Percentiles rank a stretch among this genome's conserved stretches.
Conservation (phyloP, 2,113 vertebrate species). For the Martes martes region DNA sequence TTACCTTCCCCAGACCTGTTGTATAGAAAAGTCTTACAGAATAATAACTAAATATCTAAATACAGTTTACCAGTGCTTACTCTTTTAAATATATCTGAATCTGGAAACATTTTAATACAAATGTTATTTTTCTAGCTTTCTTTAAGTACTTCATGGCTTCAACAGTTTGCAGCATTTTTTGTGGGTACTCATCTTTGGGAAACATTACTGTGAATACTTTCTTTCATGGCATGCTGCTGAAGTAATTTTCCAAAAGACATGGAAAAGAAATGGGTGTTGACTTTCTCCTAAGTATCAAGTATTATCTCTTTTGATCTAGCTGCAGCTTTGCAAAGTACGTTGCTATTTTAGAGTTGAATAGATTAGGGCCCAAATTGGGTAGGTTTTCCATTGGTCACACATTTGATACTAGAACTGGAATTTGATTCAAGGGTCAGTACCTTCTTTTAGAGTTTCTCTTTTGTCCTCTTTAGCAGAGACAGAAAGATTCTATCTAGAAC, state of each 20-base stretch:
- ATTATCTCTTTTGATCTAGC: neutral
- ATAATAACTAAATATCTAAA: neutral
- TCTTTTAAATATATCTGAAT: neutral
- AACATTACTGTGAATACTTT: neutral
- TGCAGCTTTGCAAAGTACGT: neutral
- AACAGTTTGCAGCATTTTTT: neutral
- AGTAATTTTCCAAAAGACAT: neutral
- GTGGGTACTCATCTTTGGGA: neutral
- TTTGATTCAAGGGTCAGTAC: neutral
- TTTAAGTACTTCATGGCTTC: neutral
- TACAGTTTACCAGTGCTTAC: neutral
- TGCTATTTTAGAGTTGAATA: neutral
- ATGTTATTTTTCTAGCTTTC: neutral
- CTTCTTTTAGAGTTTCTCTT: neutral
- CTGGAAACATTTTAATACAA: slow-evolving; percentile 21
- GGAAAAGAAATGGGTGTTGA: neutral
- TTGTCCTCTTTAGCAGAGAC: neutral
- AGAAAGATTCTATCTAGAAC: neutral
- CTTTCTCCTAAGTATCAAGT: neutral
- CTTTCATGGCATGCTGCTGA: neutral
- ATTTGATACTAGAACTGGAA: neutral
- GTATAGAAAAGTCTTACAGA: neutral
- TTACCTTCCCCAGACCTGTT: neutral
- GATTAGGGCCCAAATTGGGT: neutral
- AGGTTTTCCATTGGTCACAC: neutral